A percentile compares a stretch with the other conserved stretches of the same genome.
Conservation (phyloP, 2,113 vertebrate genomes). For the Cheirogaleus medius region DNA sequence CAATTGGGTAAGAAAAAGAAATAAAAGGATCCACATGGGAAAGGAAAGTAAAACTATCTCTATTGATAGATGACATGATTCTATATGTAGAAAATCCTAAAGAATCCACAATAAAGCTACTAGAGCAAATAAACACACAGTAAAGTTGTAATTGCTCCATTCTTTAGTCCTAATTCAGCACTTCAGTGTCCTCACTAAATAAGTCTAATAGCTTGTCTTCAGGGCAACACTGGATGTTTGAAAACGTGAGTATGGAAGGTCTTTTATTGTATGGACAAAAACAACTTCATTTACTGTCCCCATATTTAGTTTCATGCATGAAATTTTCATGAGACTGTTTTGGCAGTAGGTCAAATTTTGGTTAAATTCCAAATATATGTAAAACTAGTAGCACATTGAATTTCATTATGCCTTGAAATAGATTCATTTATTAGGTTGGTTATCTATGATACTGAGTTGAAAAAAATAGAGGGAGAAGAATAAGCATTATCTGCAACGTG, state of each 20-base stretch:
- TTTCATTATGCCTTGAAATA: background rate
- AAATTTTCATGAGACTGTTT: conserved; percentile 20
- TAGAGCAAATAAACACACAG: background rate
- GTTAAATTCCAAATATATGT: conserved; percentile 2
- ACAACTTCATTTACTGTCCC: background rate
- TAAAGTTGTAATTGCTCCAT: background rate
- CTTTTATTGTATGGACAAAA: background rate
- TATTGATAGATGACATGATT: background rate
- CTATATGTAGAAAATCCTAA: background rate
- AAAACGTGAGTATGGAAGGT: background rate
- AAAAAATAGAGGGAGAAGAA: background rate
- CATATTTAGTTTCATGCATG: background rate
- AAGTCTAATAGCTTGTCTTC: background rate
- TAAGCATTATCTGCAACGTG: background rate
- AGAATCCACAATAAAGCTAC: background rate
- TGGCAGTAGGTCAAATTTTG: background rate
- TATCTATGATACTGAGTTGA: background rate
- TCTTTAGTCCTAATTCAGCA: background rate
- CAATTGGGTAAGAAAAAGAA: conserved; percentile 39
- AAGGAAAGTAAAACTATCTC: background rate
- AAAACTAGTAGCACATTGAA: background rate
- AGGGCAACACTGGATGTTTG: background rate
- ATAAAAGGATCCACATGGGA: background rate
- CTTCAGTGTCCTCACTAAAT: background rate
- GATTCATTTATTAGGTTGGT: background rate